Percentiles rank a stretch among this genome's conserved stretches.
Evolutionary conservation across 30 jellyfish, hydroid and myxozoan species (phyloP).

Genomic region (Aurelia aurita): DNA sequence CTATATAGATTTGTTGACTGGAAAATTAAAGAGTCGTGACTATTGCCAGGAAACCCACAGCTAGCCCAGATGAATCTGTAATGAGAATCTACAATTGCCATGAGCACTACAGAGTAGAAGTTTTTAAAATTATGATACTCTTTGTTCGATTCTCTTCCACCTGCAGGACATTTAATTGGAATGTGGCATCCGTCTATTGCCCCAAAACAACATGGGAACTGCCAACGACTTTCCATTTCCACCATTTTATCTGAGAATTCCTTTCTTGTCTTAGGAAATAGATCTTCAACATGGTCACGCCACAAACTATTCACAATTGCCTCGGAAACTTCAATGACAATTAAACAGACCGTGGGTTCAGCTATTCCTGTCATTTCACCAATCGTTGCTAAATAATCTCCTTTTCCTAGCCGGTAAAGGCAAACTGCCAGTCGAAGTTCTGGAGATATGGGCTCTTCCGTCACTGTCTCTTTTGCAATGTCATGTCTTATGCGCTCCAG

Average conservation of each 20-base stretch:
- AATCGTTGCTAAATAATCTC: constrained; percentile 29
- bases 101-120: constrained; percentile 37
- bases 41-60: constrained; percentile 53
- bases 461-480: constrained; percentile 24
- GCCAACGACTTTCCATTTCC: constrained; percentile 28
- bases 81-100: constrained; percentile 62
- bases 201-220: constrained; percentile 43
- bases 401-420: constrained; percentile 17
- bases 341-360: constrained; percentile 15
- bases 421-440: constrained; percentile 56
- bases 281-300: constrained; percentile 19
- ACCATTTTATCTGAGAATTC: constrained; percentile 14
- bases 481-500: neutral
- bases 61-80: constrained; percentile 60
- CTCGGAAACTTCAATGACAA: constrained; percentile 28
- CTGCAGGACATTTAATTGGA: constrained; percentile 51
- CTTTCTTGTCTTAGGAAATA: neutral
- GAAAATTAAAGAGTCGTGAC: constrained; percentile 42
- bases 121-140: constrained; percentile 44
- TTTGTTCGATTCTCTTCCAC: constrained; percentile 24
- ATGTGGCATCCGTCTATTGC: constrained; percentile 51
- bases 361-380: constrained; percentile 41
- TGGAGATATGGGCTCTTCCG: constrained; percentile 58
- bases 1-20: constrained; percentile 35
- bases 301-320: constrained; percentile 33